A percentile compares a stretch with the other conserved stretches of the same genome.
Conservation (phyloP, 2,113 vertebrate species). For the Forbesichthys agassizii region DNA sequence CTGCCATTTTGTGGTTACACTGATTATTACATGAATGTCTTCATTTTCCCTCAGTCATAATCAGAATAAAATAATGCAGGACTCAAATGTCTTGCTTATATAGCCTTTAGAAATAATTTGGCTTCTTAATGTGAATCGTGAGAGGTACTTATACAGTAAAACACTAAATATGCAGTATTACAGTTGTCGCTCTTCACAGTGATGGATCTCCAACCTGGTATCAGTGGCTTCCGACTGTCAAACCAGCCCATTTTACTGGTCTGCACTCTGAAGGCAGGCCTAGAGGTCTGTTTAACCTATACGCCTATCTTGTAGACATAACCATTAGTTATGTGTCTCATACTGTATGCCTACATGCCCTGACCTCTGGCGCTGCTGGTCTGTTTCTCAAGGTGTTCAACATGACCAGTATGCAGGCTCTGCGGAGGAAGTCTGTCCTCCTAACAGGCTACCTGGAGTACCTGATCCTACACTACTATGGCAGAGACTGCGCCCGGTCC, state of each 20-base stretch:
- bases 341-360: background rate
- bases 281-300: constrained; percentile 82
- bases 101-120: no score
- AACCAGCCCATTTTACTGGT: constrained; percentile 94
- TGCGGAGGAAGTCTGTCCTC: constrained; percentile 90
- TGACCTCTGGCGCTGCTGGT: background rate
- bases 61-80: background rate
- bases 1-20: constrained; percentile 36
- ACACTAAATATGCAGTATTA: background rate
- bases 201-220: constrained; percentile 85
- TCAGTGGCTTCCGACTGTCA: constrained; percentile 89
- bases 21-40: background rate
- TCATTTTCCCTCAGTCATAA: background rate
- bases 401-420: constrained; percentile 81
- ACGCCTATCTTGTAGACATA: background rate
- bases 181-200: constrained; percentile 69
- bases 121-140: no score
- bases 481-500: constrained; percentile 61
- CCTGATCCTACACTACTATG: constrained; percentile 79
- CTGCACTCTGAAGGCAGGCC: constrained; percentile 89
- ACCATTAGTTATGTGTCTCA: background rate
- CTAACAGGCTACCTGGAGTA: constrained; percentile 93
- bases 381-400: constrained; percentile 80
- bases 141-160: background rate
- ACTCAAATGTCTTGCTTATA: background rate